Evolutionary conservation across 2,113 vertebrate genomes (phyloP).

Genomic region (Peromyscus californicus): DNA sequence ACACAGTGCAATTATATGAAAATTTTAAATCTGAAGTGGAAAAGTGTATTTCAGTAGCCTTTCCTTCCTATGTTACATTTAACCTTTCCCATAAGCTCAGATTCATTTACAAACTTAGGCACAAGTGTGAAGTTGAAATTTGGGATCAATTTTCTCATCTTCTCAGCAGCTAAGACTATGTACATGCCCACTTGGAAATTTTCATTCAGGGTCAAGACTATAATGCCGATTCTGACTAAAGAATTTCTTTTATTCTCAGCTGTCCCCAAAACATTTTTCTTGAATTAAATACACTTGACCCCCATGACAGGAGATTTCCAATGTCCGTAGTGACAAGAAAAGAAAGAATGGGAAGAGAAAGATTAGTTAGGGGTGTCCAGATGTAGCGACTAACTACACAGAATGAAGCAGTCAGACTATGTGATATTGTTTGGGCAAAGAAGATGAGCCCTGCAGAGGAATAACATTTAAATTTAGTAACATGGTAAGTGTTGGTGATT

Average conservation of each 20-base stretch:
- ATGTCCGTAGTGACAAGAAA: background rate
- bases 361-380: too few species aligned
- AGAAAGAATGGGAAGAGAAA: background rate
- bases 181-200: background rate
- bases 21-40: background rate
- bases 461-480: background rate
- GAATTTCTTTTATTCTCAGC: background rate
- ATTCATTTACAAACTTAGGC: background rate
- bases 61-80: background rate
- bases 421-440: too few species aligned
- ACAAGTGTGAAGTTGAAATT: background rate
- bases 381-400: background rate
- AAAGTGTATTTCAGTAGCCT: background rate
- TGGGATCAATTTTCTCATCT: background rate
- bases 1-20: background rate
- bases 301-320: background rate
- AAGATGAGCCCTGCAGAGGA: background rate
- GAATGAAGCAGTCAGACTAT: rapidly evolving
- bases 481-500: rapidly evolving
- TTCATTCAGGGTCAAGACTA: background rate
- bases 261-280: background rate
- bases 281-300: background rate
- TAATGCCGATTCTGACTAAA: background rate
- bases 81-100: background rate
- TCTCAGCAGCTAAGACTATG: background rate